Evolutionary conservation across 2,797 vertebrate species (phyloP).

Genomic region (Carduelis carduelis): DNA sequence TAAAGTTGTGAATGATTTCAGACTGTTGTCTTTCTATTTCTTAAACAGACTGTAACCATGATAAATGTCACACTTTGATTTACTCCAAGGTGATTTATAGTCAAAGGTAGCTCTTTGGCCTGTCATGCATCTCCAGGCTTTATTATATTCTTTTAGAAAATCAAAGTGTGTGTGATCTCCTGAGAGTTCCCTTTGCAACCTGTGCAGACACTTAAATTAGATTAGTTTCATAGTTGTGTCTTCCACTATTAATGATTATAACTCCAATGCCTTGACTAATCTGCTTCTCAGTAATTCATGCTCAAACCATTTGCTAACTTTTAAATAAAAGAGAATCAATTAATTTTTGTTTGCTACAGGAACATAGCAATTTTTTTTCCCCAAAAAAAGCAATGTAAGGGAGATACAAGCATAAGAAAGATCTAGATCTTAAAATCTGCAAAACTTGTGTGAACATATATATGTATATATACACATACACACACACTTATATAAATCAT

Average conservation of each 20-base stretch:
- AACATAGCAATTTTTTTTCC: neutral
- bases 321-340: neutral
- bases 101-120: neutral
- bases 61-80: neutral
- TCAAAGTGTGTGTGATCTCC: neutral
- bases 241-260: constrained; percentile 1
- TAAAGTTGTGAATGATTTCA: neutral
- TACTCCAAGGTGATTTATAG: neutral
- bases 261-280: neutral
- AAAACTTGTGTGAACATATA: neutral
- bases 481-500: neutral
- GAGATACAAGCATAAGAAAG: neutral
- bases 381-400: neutral
- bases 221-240: neutral
- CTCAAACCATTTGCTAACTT: neutral
- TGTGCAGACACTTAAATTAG: neutral
- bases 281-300: neutral
- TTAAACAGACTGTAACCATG: neutral
- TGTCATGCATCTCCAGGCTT: neutral
- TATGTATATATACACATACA: neutral
- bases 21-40: neutral
- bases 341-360: neutral
- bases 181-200: neutral
- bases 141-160: neutral
- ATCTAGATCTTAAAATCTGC: neutral